phyloP scores from a whole-genome alignment of 92 coral and sea anemone genomes.

The Blastomussa wellsi region DNA sequence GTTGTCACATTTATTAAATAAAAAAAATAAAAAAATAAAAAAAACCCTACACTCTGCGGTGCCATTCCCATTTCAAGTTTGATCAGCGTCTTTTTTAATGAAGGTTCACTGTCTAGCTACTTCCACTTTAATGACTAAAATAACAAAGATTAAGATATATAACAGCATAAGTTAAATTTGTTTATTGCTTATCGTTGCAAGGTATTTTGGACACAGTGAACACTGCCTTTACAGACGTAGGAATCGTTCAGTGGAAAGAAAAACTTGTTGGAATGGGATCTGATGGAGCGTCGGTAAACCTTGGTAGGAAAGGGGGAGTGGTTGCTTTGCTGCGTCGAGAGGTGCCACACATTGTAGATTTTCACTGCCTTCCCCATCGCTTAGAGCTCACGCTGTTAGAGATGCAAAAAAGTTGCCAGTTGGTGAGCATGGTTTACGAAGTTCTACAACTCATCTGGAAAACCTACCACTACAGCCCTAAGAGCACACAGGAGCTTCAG shows the following conservation, averaged over 20 bases:
- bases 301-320: conserved; percentile 34
- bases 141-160: too few relatives aligned
- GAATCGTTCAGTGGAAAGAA: conserved; percentile 27
- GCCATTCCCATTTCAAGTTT: too few relatives aligned
- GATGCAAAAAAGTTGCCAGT: conserved; percentile 32
- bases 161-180: too few relatives aligned
- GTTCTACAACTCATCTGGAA: conserved; percentile 35
- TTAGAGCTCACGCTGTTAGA: conserved; percentile 5
- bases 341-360: conserved; percentile 16
- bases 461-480: conserved; percentile 42
- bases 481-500: conserved; percentile 40
- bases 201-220: conserved; percentile 11
- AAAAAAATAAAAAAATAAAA: too few relatives aligned
- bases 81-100: too few relatives aligned
- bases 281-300: conserved; percentile 36
- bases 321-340: conserved; percentile 23
- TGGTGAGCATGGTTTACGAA: conserved; percentile 23
- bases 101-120: too few relatives aligned
- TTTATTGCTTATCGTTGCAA: background rate
- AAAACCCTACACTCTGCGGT: too few relatives aligned
- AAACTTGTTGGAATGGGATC: conserved; percentile 33
- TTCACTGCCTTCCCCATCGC: too few relatives aligned
- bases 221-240: background rate
- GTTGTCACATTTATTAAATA: too few relatives aligned
- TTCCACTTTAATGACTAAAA: too few relatives aligned